Base-by-base conservation (phyloP, 2,797 vertebrate species). In the Lepilemur septentrionalis region DNA sequence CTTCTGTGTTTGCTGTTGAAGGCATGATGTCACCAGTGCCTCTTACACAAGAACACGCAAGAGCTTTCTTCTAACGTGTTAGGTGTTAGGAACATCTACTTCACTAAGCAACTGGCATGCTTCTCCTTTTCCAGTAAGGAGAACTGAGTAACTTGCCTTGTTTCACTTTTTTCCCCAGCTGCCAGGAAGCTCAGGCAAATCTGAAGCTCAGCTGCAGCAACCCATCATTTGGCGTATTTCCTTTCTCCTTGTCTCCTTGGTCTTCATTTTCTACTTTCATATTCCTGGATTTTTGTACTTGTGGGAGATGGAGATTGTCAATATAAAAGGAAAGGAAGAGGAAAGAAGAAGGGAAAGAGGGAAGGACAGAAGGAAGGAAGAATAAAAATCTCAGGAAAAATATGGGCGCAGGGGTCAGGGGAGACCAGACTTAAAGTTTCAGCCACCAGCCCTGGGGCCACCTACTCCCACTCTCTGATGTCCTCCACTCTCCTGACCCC, bases 151-250 rank as follows among this genome's bases (percentile, higher is more conserved):
- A 78, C 55, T 70, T 13, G 4, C 38, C 72, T 46, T 30, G 9
- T 91, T 97, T 96, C 96, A 70, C 82, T 76, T 95, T 97, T 86
- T 5, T 38, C 38, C 59, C 61, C 52, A 28, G 78, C 82, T 96
- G 82, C 79, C 92, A 72, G 96, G 93, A 96, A 94, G 88, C 92
- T 65, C 93, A 76, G 69, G 83, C 79, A 79, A 79, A 89, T 73
- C 4, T 11, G 30, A 55, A 72, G 20, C n/a, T n/a, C 70, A 52
- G 7, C 22, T 5, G 17, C 22, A 67, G 35, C 18, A 52, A 7
- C 43, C 22, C 11, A n/a, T 48, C 46, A 4, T n/a, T 63, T 63
- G 92, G 10, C 41, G 0, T 3, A 12, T 11, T 25, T 55, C 4
- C 38, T 84, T 83, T 38, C 35, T 32, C 23, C 61, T 83, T 72